These are phyloP conservation scores for Linyphia triangularis DNA, from an alignment of 2,888 invertebrate species.

Conservation along the genomic window DNA sequence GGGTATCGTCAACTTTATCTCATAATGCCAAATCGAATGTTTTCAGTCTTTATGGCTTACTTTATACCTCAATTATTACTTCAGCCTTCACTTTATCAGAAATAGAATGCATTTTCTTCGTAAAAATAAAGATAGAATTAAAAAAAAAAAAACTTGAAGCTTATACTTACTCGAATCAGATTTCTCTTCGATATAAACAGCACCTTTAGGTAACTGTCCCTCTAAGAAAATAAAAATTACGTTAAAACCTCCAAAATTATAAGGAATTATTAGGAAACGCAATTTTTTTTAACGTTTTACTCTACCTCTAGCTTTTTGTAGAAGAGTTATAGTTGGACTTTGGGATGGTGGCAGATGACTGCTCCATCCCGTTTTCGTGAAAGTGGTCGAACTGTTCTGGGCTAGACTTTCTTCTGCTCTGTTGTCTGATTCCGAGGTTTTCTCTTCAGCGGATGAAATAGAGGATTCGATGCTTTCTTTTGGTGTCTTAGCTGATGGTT, in stretches of 20 bases:
- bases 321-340: constrained; percentile 91
- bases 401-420: background rate
- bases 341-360: constrained; percentile 86
- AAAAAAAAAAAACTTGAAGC: constrained; percentile 25
- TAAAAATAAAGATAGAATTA: too few species aligned
- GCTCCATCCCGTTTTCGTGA: constrained; percentile 53
- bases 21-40: too few species aligned
- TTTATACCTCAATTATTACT: too few species aligned
- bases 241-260: background rate
- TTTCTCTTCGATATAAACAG: constrained; percentile 85
- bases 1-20: too few species aligned
- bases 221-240: constrained; percentile 83
- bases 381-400: constrained; percentile 29
- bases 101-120: too few species aligned
- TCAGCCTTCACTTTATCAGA: too few species aligned
- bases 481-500: background rate
- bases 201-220: constrained; percentile 89
- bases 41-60: too few species aligned
- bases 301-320: constrained; percentile 92
- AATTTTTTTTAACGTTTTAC: background rate
- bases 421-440: background rate
- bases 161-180: constrained; percentile 78
- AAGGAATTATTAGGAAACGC: too few species aligned
- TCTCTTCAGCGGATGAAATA: background rate
- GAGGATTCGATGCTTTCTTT: background rate